Percentiles rank a stretch among this genome's conserved stretches.
phyloP scores from a whole-genome alignment of 2,113 vertebrate genomes.

The Callipepla squamata region DNA sequence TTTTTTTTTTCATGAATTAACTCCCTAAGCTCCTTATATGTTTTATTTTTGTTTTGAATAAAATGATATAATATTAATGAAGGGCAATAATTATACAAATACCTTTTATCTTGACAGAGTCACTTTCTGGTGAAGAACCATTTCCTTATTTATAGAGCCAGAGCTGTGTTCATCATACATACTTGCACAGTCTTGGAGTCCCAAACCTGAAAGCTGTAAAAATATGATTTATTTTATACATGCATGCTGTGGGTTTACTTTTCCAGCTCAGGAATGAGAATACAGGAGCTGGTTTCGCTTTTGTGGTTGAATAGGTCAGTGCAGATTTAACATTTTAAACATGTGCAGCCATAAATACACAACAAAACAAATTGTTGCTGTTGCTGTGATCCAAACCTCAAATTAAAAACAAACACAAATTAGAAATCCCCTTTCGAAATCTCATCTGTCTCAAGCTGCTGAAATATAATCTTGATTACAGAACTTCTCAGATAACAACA shows the following conservation, averaged over 20 bases:
- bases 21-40: not conserved
- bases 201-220: conserved; percentile 46
- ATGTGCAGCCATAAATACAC: conserved; percentile 53
- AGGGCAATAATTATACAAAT: conserved; percentile 23
- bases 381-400: conserved; percentile 57
- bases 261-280: conserved; percentile 47
- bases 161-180: not conserved
- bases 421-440: conserved; percentile 39
- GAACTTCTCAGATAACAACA: conserved; percentile 17
- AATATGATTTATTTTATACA: conserved; percentile 44
- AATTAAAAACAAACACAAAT: conserved; percentile 69
- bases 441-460: conserved; percentile 40
- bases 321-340: conserved; percentile 63
- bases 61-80: not conserved
- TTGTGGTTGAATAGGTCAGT: conserved; percentile 60
- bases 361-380: conserved; percentile 58
- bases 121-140: not conserved
- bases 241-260: conserved; percentile 51
- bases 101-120: conserved; percentile 4
- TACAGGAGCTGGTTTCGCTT: conserved; percentile 62
- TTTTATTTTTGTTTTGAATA: not conserved
- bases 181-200: conserved; percentile 10
- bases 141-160: conserved; percentile 27
- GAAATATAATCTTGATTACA: conserved; percentile 45
- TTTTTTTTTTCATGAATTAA: not conserved